A percentile compares a stretch with the other conserved stretches of the same genome.
These are phyloP conservation scores for Volucella zonaria DNA, from an alignment of 2,888 invertebrate species.

Conservation along the genomic window DNA sequence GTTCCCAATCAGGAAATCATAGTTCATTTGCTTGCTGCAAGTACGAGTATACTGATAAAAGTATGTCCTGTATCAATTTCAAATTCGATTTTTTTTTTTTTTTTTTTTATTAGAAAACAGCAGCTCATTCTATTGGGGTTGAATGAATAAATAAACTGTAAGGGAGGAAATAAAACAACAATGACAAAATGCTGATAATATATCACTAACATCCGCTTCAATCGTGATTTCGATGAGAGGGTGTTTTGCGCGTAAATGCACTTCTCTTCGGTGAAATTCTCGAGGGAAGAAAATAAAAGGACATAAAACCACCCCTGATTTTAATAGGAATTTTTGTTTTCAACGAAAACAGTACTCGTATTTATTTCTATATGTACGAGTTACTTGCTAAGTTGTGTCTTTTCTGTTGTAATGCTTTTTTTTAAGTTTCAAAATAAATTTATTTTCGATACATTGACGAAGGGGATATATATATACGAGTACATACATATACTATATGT, in stretches of 20 bases:
- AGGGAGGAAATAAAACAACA: constrained; percentile 2
- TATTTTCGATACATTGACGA: too few relatives aligned
- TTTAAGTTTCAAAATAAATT: too few relatives aligned
- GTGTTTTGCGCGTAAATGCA: constrained; percentile 5
- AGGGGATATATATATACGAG: too few relatives aligned
- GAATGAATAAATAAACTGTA: constrained; percentile 7
- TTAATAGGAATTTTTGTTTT: constrained; percentile 16
- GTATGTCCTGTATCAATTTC: constrained; percentile 20
- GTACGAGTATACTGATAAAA: background rate
- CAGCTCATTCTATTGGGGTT: background rate
- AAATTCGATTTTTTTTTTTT: constrained; percentile 23
- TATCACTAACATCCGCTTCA: constrained; percentile 27
- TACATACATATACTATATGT: too few relatives aligned
- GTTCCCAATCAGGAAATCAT: too few relatives aligned
- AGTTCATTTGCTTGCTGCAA: too few relatives aligned
- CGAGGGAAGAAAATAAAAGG: constrained; percentile 7
- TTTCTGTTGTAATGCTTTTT: constrained; percentile 9
- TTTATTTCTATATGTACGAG: constrained; percentile 23
- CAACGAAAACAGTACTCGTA: constrained; percentile 23
- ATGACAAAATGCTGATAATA: constrained; percentile 17
- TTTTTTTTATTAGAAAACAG: constrained; percentile 4
- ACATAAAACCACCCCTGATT: constrained; percentile 20
- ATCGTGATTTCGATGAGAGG: background rate
- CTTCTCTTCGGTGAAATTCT: constrained; percentile 2
- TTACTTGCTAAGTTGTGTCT: constrained; percentile 6